phyloP scores from a whole-genome alignment of 2,113 vertebrate genomes.

The Brachyhypopomus occidentalis region DNA sequence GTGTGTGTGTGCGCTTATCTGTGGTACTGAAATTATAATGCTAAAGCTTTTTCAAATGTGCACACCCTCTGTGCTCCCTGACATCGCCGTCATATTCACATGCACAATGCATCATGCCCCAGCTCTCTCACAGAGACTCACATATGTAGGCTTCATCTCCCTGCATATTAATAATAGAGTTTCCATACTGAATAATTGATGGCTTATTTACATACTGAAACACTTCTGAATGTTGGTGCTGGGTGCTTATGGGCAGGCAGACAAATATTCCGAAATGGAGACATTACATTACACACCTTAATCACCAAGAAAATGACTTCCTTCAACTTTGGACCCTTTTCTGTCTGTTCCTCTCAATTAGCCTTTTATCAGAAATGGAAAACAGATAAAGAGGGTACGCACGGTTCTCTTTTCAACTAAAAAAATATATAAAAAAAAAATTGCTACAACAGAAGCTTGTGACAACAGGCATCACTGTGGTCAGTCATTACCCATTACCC shows the following conservation, averaged over 20 bases:
- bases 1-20: not conserved
- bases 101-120: not conserved
- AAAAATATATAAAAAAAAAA: slow-evolving; percentile 27
- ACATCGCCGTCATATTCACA: slow-evolving; percentile 3
- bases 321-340: no score
- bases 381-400: not conserved
- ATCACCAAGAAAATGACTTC: not conserved
- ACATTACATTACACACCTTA: not conserved
- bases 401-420: slow-evolving; percentile 6
- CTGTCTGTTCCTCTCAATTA: not conserved
- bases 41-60: not conserved
- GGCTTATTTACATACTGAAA: slow-evolving; percentile 23
- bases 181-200: slow-evolving; percentile 34
- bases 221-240: not conserved
- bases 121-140: not conserved
- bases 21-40: not conserved
- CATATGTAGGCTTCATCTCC: not conserved
- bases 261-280: not conserved
- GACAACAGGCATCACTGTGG: slow-evolving; percentile 60
- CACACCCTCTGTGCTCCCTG: not conserved
- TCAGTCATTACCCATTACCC: slow-evolving; percentile 60
- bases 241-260: not conserved
- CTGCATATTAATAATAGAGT: slow-evolving; percentile 30
- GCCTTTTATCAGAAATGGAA: no score
- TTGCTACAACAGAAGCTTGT: slow-evolving; percentile 45